phyloP scores from a whole-genome alignment of 2,113 vertebrate genomes.

The Hydropotes inermis region DNA sequence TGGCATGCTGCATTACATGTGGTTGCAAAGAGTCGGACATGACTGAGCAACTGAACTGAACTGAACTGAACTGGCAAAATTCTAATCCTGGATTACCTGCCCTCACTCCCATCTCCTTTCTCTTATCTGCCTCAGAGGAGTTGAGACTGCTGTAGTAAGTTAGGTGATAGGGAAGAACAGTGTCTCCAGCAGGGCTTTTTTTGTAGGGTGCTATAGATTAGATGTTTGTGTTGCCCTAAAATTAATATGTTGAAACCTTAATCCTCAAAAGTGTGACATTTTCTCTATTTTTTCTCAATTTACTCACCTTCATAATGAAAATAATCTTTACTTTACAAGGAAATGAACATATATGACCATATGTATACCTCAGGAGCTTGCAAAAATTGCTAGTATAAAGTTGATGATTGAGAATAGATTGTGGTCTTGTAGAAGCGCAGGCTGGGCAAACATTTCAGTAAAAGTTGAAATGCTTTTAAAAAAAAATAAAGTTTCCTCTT shows the following conservation, averaged over 20 bases:
- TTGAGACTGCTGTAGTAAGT: neutral
- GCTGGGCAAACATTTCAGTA: constrained; percentile 26
- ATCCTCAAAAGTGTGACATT: neutral
- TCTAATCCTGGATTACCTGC: neutral
- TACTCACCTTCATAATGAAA: neutral
- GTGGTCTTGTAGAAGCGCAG: neutral
- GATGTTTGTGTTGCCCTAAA: neutral
- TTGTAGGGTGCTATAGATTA: neutral
- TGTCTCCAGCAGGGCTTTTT: neutral
- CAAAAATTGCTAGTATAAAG: neutral
- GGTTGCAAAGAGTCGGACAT: neutral
- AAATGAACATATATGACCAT: neutral
- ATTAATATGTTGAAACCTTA: neutral
- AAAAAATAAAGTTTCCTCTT: constrained; percentile 48
- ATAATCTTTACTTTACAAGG: neutral
- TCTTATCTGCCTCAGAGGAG: neutral
- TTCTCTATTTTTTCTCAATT: neutral
- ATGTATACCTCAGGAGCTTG: neutral
- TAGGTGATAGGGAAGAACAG: neutral
- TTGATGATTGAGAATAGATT: neutral
- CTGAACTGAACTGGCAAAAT: neutral
- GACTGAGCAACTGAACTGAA: neutral
- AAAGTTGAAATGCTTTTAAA: constrained; percentile 20
- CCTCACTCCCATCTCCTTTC: neutral
- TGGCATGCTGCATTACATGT: neutral